phyloP scores from a whole-genome alignment of 2,888 invertebrate genomes.

The Amiota communis region DNA sequence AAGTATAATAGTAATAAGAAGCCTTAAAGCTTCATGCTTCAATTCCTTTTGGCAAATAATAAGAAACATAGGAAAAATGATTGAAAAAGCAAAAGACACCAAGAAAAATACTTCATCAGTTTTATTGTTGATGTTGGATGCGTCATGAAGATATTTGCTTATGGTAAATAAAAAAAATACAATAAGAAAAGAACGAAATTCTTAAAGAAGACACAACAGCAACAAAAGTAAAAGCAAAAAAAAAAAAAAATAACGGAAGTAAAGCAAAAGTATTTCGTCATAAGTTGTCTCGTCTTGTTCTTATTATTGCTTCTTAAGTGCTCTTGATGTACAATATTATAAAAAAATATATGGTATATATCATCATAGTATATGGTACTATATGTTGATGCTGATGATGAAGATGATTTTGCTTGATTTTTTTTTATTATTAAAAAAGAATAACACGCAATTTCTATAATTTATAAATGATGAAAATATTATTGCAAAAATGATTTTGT shows the following conservation, averaged over 20 bases:
- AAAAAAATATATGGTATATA: too few relatives aligned
- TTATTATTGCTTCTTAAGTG: background rate
- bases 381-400: too few relatives aligned
- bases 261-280: constrained; percentile 5
- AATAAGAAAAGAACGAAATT: background rate
- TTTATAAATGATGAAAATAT: constrained; percentile 11
- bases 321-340: too few relatives aligned
- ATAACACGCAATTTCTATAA: constrained; percentile 49
- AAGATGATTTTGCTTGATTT: constrained; percentile 40
- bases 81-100: background rate
- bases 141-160: background rate
- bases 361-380: too few relatives aligned
- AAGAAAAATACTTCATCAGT: background rate
- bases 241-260: constrained; percentile 6
- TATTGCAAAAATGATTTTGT: constrained; percentile 58
- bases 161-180: constrained; percentile 8
- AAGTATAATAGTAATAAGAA: background rate
- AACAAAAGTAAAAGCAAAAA: too few relatives aligned
- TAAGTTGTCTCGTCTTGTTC: background rate
- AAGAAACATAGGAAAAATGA: background rate
- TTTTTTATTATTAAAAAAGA: constrained; percentile 47
- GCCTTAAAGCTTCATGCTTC: background rate
- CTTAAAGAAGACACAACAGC: background rate
- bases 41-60: constrained; percentile 2
- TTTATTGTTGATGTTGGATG: background rate